Conservation (phyloP, 1,140 invertebrate species). For the Ylistrum balloti region DNA sequence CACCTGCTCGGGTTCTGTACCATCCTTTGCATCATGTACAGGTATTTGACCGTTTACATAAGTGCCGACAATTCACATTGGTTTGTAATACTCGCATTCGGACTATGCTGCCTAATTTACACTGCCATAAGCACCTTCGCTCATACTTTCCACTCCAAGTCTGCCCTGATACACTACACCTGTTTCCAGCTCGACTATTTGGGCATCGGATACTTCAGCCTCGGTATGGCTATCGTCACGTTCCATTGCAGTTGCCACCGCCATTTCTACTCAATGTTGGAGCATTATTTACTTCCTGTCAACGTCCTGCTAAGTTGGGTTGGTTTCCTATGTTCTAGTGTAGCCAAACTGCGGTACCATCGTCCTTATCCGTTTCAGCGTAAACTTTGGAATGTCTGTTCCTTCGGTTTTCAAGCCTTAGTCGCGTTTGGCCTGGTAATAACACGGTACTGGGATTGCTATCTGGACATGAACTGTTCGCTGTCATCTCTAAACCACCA, state of each 20-base stretch:
- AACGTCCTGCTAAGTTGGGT: slow-evolving; percentile 53
- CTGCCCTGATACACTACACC: slow-evolving; percentile 66
- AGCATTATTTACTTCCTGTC: slow-evolving; percentile 49
- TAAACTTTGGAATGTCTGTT: slow-evolving; percentile 64
- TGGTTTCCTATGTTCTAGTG: slow-evolving; percentile 58
- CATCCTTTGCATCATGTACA: background rate
- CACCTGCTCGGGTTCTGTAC: slow-evolving; percentile 67
- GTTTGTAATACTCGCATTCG: slow-evolving; percentile 62
- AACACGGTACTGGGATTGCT: slow-evolving; percentile 51
- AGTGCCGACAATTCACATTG: background rate
- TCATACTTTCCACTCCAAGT: slow-evolving; percentile 72
- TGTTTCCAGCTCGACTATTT: slow-evolving; percentile 69
- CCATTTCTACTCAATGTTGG: background rate
- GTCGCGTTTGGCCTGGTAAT: slow-evolving; percentile 44
- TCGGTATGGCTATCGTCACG: slow-evolving; percentile 60
- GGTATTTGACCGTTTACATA: background rate
- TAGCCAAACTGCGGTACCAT: slow-evolving; percentile 61
- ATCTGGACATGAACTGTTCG: slow-evolving; percentile 4
- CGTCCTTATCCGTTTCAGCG: slow-evolving; percentile 66
- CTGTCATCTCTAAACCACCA: slow-evolving; percentile 55
- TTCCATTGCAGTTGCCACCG: slow-evolving; percentile 54
- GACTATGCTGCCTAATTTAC: slow-evolving; percentile 61
- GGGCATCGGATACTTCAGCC: slow-evolving; percentile 66
- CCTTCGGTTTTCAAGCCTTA: slow-evolving; percentile 51
- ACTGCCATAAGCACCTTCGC: slow-evolving; percentile 65